Base-by-base conservation (phyloP, 2,888 invertebrate genomes). In the Allygus modestus region DNA sequence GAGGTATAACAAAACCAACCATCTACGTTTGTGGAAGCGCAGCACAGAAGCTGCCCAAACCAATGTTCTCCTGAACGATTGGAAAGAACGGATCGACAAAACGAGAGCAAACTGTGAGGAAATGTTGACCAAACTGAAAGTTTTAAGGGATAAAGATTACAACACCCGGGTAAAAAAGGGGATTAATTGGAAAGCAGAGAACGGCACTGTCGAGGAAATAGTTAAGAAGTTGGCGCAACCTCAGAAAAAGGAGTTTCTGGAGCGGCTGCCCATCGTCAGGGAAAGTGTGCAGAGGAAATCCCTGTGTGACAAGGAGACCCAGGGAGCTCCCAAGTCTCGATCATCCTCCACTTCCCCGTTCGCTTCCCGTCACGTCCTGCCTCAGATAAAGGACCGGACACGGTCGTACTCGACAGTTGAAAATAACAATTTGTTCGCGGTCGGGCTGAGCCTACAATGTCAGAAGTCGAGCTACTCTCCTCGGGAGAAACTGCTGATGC, bases 41-140 rank as follows among this genome's bases (percentile, higher is more conserved):
- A 75, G 41, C 12, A 65, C 58, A 37, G 82, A 85, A 46, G 65
- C 82, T 20, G 82, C 81, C 46, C 85, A 82, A 43, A 85, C 41
- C n/a, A 82, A 82, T 17, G 77, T 73, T 17, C 43, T 82, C 20
- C 26, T 85, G 33, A 61, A 82, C 31, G 83, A 86, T 23, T 86
- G 86, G 86, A 86, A 86, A 43, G 61, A 75, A 41, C 26, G 84
- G n/a, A 79, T 86, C 23, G 86, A 86, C 33, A 84, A 85, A 43
- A 86, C 86, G 31, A 61, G 86, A 41, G 82, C 79, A 43, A 86
- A 61, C 33, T 86, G 86, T 65, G 86, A 86, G 46, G 84, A 86
- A 41, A 86, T 86, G 86, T 75, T 86, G 43, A 79, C 81, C 28
- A 86, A 86, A 51, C 61, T 86, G 51, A 84, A 83, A 65, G 81